Evolutionary conservation across 2,888 invertebrate genomes (phyloP), one percentile per base, ranked within the genome.

Genomic region (Drosophila koepferae): DNA sequence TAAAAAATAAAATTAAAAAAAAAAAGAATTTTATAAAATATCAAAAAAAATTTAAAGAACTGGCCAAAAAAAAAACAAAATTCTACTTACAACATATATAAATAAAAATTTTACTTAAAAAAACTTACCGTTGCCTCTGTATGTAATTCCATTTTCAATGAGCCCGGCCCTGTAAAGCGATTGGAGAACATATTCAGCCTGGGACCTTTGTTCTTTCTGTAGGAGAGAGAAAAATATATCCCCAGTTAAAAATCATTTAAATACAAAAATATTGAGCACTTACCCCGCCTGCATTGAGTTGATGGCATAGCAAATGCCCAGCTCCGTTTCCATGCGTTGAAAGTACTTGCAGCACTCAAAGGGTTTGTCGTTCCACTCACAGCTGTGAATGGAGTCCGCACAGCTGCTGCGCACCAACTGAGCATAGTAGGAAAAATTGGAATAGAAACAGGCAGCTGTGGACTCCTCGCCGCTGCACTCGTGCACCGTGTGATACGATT

Each of bases 311-410:
- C 96, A 96, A 55, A 94, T 93, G 0, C 96, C 96, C 56, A 96
- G 90, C 89, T 96, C 96, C 0, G 96, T 96, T 75, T 95, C 94
- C 92, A 96, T 93, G 16, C 94, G 94, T 61, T 94, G 93, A 80
- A 96, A 96, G 90, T 95, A 95, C 58, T 93, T 92, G 87, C 96
- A 96, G 83, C 96, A 96, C 46, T 95, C 94, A 78, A 96, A 96
- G 3, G 91, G 87, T 23, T 92, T 85, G 1, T 93, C 93, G 82
- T 95, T 95, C 96, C 96, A 92, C 54, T 80, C 74, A 36, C 96
- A 96, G 63, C 94, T 94, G 2, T 92, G 86, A 58, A 96, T 92
- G 0, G 94, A 94, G 46, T 95, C 94, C 16, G 92, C 85, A 77
- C 96, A 96, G 46, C 92, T 93, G 80, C 95, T 95, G 36, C 95